A percentile compares a stretch with the other conserved stretches of the same genome.
Conservation (phyloP, 1,140 invertebrate genomes). For the Drosophila teissieri region DNA sequence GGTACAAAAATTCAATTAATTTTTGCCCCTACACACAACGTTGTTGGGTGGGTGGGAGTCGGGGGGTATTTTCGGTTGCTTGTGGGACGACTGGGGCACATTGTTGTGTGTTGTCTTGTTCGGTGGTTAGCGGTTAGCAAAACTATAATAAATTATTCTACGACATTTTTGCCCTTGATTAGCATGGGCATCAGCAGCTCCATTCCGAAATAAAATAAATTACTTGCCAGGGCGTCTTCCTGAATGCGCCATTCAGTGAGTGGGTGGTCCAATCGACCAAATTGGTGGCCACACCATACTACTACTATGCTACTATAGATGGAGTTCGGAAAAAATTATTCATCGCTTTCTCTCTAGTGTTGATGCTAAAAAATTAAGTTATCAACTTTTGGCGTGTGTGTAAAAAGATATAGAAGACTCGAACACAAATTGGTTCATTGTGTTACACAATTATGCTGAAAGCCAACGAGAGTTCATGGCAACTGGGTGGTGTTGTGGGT, state of each 20-base stretch:
- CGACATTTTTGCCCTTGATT: slow-evolving; percentile 74
- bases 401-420: slow-evolving; percentile 41
- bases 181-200: slow-evolving; percentile 56
- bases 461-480: not conserved
- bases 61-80: slow-evolving; percentile 6
- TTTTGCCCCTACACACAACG: slow-evolving; percentile 49
- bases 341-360: slow-evolving; percentile 34
- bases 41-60: not conserved
- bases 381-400: slow-evolving; percentile 48
- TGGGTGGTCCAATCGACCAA: slow-evolving; percentile 35
- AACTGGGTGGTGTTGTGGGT: not conserved
- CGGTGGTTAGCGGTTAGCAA: slow-evolving; percentile 67
- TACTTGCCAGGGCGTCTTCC: slow-evolving; percentile 30
- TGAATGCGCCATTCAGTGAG: too few species aligned
- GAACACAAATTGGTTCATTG: slow-evolving; percentile 62
- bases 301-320: too few species aligned
- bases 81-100: not conserved
- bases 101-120: slow-evolving; percentile 57
- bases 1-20: slow-evolving; percentile 83
- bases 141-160: slow-evolving; percentile 82
- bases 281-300: slow-evolving; percentile 53
- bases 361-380: slow-evolving; percentile 60
- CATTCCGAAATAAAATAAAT: slow-evolving; percentile 67
- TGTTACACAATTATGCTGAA: slow-evolving; percentile 60
- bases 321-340: slow-evolving; percentile 10